phyloP scores from a whole-genome alignment of 2,113 vertebrate species.

The Bos indicus region DNA sequence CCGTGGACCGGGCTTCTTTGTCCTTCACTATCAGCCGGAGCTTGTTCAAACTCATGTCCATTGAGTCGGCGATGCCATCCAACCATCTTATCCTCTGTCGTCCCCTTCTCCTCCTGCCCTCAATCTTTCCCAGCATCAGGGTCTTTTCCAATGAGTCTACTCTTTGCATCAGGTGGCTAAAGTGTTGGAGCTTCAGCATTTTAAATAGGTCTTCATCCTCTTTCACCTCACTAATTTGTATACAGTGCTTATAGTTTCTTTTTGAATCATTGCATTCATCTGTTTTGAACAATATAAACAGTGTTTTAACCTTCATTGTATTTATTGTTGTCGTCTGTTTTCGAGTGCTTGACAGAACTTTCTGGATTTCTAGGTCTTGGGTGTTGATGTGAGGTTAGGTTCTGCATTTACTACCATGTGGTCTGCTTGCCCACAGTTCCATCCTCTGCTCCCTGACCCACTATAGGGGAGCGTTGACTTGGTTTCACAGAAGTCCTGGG shows the following conservation, averaged over 20 bases:
- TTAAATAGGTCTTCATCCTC: background rate
- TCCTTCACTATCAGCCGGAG: rapidly evolving
- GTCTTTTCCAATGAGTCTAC: background rate
- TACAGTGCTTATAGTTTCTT: background rate
- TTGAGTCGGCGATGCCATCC: background rate
- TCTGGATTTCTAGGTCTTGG: background rate
- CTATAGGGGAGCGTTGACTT: rapidly evolving
- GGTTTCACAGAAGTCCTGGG: too few species aligned
- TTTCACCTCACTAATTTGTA: background rate
- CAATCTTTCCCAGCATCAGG: background rate
- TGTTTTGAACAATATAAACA: background rate
- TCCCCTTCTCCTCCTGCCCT: background rate
- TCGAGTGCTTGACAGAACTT: background rate
- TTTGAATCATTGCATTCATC: constrained; percentile 30
- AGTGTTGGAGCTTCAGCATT: background rate
- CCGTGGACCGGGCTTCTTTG: background rate
- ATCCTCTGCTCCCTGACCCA: rapidly evolving
- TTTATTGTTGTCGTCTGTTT: background rate
- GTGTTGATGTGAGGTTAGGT: background rate
- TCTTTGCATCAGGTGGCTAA: background rate
- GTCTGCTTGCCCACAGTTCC: rapidly evolving
- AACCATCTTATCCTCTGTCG: background rate
- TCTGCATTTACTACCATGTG: rapidly evolving
- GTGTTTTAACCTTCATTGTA: background rate
- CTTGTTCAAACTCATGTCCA: background rate